These are phyloP conservation scores for Dendrocincla fuliginosa DNA, from an alignment of 2,797 vertebrate species.

Conservation along the genomic window DNA sequence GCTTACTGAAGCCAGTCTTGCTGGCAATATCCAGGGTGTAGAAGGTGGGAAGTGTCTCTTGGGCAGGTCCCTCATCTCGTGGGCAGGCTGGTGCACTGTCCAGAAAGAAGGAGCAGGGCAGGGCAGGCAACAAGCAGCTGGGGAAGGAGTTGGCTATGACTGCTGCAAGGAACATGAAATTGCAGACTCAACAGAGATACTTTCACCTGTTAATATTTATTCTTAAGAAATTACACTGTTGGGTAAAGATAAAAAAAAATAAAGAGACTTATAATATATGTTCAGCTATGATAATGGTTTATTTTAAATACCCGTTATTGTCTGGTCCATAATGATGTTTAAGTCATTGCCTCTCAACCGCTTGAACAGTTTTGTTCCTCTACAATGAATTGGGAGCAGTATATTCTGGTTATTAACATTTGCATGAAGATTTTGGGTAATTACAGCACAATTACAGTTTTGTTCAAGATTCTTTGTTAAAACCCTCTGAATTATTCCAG, in stretches of 20 bases:
- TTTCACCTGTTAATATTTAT: conserved; percentile 34
- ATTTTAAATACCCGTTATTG: background rate
- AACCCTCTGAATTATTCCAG: background rate
- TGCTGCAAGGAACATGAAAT: background rate
- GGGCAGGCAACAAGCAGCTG: background rate
- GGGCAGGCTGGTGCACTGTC: fast-evolving
- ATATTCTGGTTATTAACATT: background rate
- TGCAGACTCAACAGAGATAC: background rate
- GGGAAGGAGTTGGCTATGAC: background rate
- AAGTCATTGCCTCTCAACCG: background rate
- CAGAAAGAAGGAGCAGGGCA: background rate
- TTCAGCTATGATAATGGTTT: conserved; percentile 28
- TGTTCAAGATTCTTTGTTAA: background rate
- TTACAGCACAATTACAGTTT: background rate
- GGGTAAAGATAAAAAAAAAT: conserved; percentile 14
- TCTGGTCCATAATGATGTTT: background rate
- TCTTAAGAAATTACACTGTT: conserved; percentile 3
- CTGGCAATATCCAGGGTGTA: background rate
- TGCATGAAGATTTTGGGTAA: background rate
- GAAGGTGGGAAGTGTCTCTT: background rate
- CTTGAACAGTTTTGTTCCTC: background rate
- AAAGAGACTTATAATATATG: conserved; percentile 37
- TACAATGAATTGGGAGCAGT: background rate
- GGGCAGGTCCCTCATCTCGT: background rate
- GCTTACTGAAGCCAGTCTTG: background rate